Percentiles rank a stretch among this genome's conserved stretches.
phyloP scores from a whole-genome alignment of 2,113 vertebrate genomes.

The Bostrychus sinensis region DNA sequence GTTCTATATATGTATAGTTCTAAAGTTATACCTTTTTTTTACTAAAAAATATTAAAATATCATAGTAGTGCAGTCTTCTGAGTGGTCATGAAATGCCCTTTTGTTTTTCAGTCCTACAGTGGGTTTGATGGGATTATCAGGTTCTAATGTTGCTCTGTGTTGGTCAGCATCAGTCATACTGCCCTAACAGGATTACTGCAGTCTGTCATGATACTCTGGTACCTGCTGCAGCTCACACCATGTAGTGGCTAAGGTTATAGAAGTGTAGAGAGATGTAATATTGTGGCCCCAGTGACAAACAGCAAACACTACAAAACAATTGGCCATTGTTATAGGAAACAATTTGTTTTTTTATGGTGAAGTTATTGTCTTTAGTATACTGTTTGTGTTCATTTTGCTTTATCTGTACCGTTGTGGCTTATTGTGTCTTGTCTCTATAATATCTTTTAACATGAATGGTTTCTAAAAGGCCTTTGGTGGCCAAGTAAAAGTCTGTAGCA shows the following conservation, averaged over 20 bases:
- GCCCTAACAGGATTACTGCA: slow-evolving; percentile 35
- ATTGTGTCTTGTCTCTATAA: slow-evolving; percentile 15
- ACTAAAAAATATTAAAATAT: no score
- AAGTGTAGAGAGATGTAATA: background rate
- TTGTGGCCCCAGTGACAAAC: background rate
- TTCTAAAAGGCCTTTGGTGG: slow-evolving; percentile 30
- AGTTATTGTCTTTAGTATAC: background rate
- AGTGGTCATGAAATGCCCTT: background rate
- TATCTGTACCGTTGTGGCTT: background rate
- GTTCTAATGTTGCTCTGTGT: slow-evolving; percentile 28
- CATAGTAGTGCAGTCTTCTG: background rate
- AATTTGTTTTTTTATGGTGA: no score
- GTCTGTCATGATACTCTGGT: slow-evolving; percentile 7
- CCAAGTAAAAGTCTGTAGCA: slow-evolving; percentile 39
- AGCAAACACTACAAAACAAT: background rate
- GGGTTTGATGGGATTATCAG: slow-evolving; percentile 35
- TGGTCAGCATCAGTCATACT: slow-evolving; percentile 26
- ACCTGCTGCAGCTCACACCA: background rate
- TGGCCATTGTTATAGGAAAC: background rate
- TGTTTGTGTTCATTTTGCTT: slow-evolving; percentile 5
- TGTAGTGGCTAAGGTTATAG: background rate
- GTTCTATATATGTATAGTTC: no score
- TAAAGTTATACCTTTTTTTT: no score
- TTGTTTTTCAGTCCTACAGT: background rate
- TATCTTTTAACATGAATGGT: slow-evolving; percentile 36